Conservation (phyloP, 2,797 vertebrate genomes). For the Coranthus polyacanthus region DNA sequence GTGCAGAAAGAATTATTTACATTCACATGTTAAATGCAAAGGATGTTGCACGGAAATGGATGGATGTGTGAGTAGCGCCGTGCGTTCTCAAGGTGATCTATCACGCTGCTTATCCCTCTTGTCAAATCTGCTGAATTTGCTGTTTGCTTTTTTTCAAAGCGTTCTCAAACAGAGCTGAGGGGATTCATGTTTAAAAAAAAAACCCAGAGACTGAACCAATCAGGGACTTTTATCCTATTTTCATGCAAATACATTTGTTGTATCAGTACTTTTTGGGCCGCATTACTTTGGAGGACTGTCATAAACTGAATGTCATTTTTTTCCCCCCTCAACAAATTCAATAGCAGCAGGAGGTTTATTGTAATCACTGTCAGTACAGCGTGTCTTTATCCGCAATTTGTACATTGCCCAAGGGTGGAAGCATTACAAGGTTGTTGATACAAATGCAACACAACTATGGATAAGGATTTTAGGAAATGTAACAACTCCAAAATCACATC, state of each 20-base stretch:
- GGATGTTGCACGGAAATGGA: conserved; percentile 48
- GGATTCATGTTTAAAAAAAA: conserved; percentile 20
- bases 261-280: conserved; percentile 6
- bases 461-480: neutral
- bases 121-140: conserved; percentile 67
- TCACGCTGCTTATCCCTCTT: conserved; percentile 65
- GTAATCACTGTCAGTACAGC: conserved; percentile 15
- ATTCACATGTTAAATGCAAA: conserved; percentile 52
- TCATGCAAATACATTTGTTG: conserved; percentile 38
- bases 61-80: conserved; percentile 42
- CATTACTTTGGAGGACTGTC: conserved; percentile 18
- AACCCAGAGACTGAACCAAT: conserved; percentile 9
- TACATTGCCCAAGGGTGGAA: conserved; percentile 11
- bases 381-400: neutral
- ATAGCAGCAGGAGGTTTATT: conserved; percentile 25
- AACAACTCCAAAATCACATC: conserved; percentile 18
- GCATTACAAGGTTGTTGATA: conserved; percentile 17
- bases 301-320: conserved; percentile 5
- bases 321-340: conserved; percentile 13
- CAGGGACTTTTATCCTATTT: conserved; percentile 26
- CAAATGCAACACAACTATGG: neutral
- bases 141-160: conserved; percentile 55
- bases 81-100: conserved; percentile 60
- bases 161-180: conserved; percentile 35
- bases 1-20: conserved; percentile 44